Conservation (phyloP, 2,113 vertebrate genomes). For the Nettapus auritus region DNA sequence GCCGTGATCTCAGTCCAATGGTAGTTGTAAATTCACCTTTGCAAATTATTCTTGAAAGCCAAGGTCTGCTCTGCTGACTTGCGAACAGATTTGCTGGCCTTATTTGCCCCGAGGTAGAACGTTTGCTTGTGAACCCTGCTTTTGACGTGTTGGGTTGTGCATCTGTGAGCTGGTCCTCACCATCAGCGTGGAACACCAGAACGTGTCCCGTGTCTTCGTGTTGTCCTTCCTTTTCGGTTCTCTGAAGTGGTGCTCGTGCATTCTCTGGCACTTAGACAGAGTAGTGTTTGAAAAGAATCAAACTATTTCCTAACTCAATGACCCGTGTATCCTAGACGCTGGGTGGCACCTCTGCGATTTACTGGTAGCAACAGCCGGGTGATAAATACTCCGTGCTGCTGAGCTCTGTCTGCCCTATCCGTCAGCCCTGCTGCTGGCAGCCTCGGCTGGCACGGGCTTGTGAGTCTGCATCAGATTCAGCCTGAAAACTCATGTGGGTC, state of each 20-base stretch:
- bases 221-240: neutral
- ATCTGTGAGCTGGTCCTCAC: neutral
- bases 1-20: neutral
- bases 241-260: neutral
- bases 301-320: neutral
- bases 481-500: neutral
- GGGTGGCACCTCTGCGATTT: neutral
- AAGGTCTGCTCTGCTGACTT: neutral
- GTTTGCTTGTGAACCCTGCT: neutral
- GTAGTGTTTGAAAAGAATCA: neutral
- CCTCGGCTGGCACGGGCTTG: neutral
- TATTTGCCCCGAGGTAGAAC: neutral
- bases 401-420: neutral
- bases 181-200: neutral
- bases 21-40: neutral
- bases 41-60: neutral
- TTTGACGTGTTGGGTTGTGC: neutral
- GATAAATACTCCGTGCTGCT: neutral
- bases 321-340: neutral
- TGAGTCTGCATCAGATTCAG: neutral
- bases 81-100: neutral
- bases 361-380: neutral
- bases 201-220: neutral
- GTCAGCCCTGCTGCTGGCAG: neutral
- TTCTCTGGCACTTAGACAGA: neutral